These are phyloP conservation scores for Pardalotus punctatus DNA, from an alignment of 2,113 vertebrate species.

Conservation along the genomic window DNA sequence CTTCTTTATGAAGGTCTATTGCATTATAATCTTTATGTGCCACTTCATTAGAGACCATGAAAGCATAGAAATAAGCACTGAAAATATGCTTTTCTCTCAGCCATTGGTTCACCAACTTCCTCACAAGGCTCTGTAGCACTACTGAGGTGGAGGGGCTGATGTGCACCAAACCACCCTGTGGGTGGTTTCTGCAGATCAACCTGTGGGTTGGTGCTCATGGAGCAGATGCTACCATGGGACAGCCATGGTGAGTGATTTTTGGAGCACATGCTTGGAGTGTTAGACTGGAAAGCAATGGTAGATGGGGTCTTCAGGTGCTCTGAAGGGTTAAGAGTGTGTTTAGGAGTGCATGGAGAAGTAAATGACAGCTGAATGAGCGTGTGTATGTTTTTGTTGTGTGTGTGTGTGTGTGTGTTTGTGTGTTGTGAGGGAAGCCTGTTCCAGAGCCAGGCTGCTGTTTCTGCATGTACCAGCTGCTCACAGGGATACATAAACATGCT, in stretches of 20 bases:
- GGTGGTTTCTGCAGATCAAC: background rate
- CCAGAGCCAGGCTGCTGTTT: background rate
- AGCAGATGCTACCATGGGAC: background rate
- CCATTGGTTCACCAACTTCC: background rate
- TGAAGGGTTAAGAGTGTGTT: background rate
- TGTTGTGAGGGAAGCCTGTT: background rate
- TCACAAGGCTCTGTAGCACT: background rate
- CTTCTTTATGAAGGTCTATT: background rate
- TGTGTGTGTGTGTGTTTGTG: background rate
- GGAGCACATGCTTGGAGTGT: fast-evolving
- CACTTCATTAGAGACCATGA: background rate
- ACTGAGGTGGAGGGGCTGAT: fast-evolving
- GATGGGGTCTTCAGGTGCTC: background rate
- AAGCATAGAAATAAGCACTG: background rate
- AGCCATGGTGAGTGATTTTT: background rate
- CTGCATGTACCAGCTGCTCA: background rate
- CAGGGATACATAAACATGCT: fast-evolving
- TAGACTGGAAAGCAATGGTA: background rate
- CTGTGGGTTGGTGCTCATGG: background rate
- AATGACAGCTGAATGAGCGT: background rate
- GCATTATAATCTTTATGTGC: background rate
- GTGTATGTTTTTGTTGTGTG: no score
- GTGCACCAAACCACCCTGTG: background rate
- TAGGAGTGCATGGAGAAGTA: background rate
- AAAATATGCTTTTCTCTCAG: background rate